A percentile compares a stretch with the other conserved stretches of the same genome.
These are phyloP conservation scores for Apodemia hepburni DNA, from an alignment of 2,888 invertebrate species.

Conservation along the genomic window DNA sequence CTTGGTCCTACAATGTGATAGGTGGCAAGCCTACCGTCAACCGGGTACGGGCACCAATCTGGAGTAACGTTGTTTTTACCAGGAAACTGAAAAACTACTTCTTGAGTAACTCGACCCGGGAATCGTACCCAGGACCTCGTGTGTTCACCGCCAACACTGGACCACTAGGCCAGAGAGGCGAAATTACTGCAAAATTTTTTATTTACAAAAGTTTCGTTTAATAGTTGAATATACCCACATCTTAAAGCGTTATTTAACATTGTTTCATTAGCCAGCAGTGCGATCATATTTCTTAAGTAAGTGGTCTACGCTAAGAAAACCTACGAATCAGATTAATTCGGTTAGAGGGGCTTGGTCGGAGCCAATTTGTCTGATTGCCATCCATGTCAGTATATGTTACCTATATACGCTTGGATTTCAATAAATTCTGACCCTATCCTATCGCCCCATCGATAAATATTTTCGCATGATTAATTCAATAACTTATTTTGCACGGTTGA, in stretches of 20 bases:
- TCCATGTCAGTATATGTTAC: constrained; percentile 64
- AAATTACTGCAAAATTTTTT: no score
- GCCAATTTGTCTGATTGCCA: constrained; percentile 81
- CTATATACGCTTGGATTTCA: constrained; percentile 61
- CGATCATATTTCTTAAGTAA: constrained; percentile 51
- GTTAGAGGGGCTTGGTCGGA: constrained; percentile 69
- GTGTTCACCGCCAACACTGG: no score
- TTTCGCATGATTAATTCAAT: constrained; percentile 77
- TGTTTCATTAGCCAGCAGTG: constrained; percentile 18
- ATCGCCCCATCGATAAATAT: constrained; percentile 75
- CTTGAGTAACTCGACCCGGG: no score
- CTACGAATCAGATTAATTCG: constrained; percentile 75
- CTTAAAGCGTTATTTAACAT: neutral
- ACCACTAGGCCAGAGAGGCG: no score
- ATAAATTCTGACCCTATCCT: constrained; percentile 76
- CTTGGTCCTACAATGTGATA: no score
- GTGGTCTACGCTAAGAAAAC: constrained; percentile 74
- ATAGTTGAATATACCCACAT: neutral
- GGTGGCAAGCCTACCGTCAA: no score
- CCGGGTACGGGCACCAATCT: no score
- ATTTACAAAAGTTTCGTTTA: neutral
- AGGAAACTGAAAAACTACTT: no score
- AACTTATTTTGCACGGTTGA: constrained; percentile 56
- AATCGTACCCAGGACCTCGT: no score
- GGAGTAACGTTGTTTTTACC: no score